Conservation (phyloP, 1,140 invertebrate species). For the Drosophila leontia region DNA sequence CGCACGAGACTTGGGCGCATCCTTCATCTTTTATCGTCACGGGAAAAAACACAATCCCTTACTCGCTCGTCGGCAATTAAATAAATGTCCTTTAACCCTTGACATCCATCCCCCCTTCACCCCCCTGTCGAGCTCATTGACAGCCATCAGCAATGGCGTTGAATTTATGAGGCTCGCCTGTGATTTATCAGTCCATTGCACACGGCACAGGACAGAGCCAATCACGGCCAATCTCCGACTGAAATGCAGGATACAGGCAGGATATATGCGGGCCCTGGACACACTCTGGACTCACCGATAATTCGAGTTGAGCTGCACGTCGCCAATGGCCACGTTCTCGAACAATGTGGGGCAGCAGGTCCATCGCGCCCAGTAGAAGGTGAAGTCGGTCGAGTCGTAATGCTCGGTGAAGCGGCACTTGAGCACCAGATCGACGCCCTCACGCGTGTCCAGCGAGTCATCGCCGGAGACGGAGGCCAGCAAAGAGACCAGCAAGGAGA, state of each 20-base stretch:
- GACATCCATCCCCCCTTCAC: background rate
- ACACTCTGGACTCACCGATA: constrained; percentile 88
- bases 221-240: background rate
- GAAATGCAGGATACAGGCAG: constrained; percentile 12
- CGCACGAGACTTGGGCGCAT: constrained; percentile 64
- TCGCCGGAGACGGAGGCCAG: constrained; percentile 18
- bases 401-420: constrained; percentile 92
- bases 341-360: constrained; percentile 87
- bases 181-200: constrained; percentile 81
- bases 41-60: constrained; percentile 27
- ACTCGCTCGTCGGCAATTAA: constrained; percentile 65
- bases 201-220: constrained; percentile 36
- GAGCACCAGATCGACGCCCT: constrained; percentile 91
- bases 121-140: constrained; percentile 58
- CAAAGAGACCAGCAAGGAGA: constrained; percentile 10
- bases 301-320: constrained; percentile 90
- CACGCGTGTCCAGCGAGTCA: constrained; percentile 89
- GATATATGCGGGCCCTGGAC: constrained; percentile 13
- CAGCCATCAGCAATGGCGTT: constrained; percentile 68
- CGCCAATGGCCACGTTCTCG: constrained; percentile 92
- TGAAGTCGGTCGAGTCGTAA: constrained; percentile 87
- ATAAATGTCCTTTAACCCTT: constrained; percentile 68
- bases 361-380: constrained; percentile 91
- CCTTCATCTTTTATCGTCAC: constrained; percentile 77
- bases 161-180: constrained; percentile 74